Percentiles rank a stretch among this genome's conserved stretches.
Evolutionary conservation across 30 jellyfish, hydroid and myxozoan genomes (phyloP).

Genomic region (Aurelia coerulea): DNA sequence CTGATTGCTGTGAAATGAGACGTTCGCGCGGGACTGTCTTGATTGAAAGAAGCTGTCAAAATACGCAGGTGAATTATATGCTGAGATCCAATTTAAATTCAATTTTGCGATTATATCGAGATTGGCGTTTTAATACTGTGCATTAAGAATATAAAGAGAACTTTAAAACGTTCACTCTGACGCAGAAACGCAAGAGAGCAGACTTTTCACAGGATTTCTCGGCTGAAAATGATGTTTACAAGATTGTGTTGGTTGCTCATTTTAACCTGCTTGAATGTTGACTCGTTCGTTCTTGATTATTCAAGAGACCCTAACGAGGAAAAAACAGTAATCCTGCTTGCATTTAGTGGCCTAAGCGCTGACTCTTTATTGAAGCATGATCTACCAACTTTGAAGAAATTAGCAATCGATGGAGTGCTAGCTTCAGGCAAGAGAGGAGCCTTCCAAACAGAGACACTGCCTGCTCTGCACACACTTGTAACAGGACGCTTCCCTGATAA

Average conservation of each 20-base stretch:
- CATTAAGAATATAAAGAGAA: no score
- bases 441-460: constrained; percentile 91
- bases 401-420: constrained; percentile 78
- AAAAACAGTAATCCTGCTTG: constrained; percentile 77
- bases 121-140: no score
- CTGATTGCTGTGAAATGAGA: no score
- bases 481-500: constrained; percentile 91
- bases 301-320: constrained; percentile 75
- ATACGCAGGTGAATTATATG: neutral
- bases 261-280: neutral
- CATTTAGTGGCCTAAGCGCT: constrained; percentile 92
- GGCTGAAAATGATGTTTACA: neutral
- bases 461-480: constrained; percentile 85
- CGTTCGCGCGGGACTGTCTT: no score
- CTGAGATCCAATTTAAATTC: neutral
- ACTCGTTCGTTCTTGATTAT: constrained; percentile 46
- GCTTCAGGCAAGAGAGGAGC: constrained; percentile 71
- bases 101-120: neutral
- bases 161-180: no score
- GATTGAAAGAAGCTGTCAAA: no score
- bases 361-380: constrained; percentile 26
- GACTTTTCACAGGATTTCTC: no score
- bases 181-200: no score
- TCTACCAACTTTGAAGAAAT: constrained; percentile 64
- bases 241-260: neutral